A percentile compares a stretch with the other conserved stretches of the same genome.
Conservation (phyloP, 2,888 invertebrate genomes). For the Monoplex corrugatus region DNA sequence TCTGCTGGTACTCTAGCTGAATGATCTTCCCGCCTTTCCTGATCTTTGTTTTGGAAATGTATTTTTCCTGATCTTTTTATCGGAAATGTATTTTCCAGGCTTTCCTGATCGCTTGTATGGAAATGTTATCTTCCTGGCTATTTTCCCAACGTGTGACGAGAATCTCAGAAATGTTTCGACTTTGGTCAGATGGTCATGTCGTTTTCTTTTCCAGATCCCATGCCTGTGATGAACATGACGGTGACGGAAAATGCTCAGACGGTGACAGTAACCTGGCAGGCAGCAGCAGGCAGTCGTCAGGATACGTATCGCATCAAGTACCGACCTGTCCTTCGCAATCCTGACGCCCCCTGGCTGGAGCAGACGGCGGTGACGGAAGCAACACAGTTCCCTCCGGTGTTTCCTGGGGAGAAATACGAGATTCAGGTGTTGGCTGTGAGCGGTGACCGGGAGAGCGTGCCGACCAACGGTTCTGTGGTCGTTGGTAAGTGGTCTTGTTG, state of each 20-base stretch:
- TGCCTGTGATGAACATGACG: slow-evolving; percentile 63
- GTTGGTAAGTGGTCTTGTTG: slow-evolving; percentile 56
- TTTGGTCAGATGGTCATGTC: too few relatives aligned
- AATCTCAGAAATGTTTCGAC: too few relatives aligned
- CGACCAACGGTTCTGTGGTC: slow-evolving; percentile 32
- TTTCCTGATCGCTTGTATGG: too few relatives aligned
- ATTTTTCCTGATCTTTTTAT: too few relatives aligned
- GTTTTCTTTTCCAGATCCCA: slow-evolving; percentile 60
- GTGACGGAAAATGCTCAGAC: slow-evolving; percentile 51
- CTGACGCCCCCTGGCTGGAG: slow-evolving; percentile 60
- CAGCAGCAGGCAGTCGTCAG: slow-evolving; percentile 61
- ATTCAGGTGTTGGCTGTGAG: slow-evolving; percentile 68
- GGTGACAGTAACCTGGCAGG: slow-evolving; percentile 64
- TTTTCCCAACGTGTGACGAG: too few relatives aligned
- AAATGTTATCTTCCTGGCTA: too few relatives aligned
- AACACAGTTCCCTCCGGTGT: slow-evolving; percentile 55
- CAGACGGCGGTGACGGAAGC: slow-evolving; percentile 54
- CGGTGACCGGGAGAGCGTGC: slow-evolving; percentile 59
- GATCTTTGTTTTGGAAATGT: too few relatives aligned
- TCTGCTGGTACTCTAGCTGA: too few relatives aligned
- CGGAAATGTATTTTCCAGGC: too few relatives aligned
- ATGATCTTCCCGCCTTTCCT: too few relatives aligned
- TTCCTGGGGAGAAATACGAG: slow-evolving; percentile 71
- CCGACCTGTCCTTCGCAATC: slow-evolving; percentile 62
- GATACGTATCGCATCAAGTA: slow-evolving; percentile 64